These are phyloP conservation scores for Rachycentron canadum DNA, from an alignment of 2,797 vertebrate genomes.

Conservation along the genomic window DNA sequence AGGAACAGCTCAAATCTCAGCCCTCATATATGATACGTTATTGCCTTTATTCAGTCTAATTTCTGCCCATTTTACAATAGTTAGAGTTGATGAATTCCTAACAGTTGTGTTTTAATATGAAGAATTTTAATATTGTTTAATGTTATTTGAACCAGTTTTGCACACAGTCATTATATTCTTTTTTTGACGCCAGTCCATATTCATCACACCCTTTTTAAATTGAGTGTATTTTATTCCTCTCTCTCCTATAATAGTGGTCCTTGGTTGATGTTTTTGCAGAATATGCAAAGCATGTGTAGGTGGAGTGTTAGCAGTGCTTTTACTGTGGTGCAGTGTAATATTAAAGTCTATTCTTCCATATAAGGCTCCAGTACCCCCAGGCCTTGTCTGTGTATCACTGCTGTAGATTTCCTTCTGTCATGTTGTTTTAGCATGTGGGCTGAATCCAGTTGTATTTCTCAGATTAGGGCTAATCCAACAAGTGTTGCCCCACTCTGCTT, in stretches of 20 bases:
- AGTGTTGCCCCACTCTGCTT: conserved; percentile 42
- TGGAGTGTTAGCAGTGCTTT: conserved; percentile 65
- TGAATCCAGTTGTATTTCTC: conserved; percentile 60
- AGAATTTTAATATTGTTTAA: not conserved
- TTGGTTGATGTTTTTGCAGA: conserved; percentile 63
- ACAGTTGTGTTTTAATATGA: conserved; percentile 6
- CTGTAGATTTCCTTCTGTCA: conserved; percentile 56
- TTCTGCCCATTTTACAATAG: not conserved
- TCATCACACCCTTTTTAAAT: conserved; percentile 13
- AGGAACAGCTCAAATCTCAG: not conserved
- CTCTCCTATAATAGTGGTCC: conserved; percentile 44
- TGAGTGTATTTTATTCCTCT: conserved; percentile 24
- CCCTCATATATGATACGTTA: not conserved
- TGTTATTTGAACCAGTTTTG: conserved; percentile 21
- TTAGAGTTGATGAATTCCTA: conserved; percentile 17
- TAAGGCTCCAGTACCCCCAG: conserved; percentile 57
- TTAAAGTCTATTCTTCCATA: conserved; percentile 61
- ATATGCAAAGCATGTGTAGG: conserved; percentile 77
- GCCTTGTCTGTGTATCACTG: conserved; percentile 46
- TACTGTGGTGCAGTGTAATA: conserved; percentile 56
- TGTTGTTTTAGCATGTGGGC: conserved; percentile 62
- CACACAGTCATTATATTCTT: conserved; percentile 10
- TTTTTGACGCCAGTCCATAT: conserved; percentile 7
- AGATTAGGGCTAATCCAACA: conserved; percentile 73
- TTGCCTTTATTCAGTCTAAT: conserved; percentile 3